Evolutionary conservation across 1,140 invertebrate genomes (phyloP).

Genomic region (Pogonomyrmex barbatus): DNA sequence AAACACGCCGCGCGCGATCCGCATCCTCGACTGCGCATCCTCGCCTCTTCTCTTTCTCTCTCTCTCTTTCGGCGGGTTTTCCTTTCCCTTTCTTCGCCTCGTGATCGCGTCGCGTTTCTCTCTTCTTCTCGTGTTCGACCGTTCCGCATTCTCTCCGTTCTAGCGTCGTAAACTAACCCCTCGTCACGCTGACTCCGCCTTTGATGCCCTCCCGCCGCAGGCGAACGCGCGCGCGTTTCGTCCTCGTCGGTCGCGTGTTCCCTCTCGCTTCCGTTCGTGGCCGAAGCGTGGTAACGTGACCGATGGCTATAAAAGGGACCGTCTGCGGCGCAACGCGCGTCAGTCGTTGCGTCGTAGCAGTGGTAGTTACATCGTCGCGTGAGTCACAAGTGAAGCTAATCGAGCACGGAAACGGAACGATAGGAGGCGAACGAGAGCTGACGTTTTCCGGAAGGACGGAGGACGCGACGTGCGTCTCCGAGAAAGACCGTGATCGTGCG

Average conservation of each 20-base stretch:
- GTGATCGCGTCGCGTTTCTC: neutral
- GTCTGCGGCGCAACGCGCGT: slow-evolving; percentile 45
- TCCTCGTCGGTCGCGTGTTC: neutral
- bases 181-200: neutral
- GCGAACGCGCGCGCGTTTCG: neutral
- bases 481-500: neutral
- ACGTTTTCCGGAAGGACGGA: neutral
- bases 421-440: slow-evolving; percentile 44
- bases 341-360: slow-evolving; percentile 25
- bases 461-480: slow-evolving; percentile 34
- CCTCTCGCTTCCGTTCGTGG: neutral
- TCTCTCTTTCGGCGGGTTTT: neutral
- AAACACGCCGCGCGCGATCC: neutral
- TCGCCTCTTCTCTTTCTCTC: neutral
- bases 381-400: neutral
- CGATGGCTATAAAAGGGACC: slow-evolving; percentile 63
- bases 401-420: slow-evolving; percentile 13
- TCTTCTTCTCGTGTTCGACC: neutral
- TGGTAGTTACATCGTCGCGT: neutral
- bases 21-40: neutral
- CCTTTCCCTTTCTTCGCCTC: neutral
- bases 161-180: neutral
- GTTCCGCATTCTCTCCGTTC: slow-evolving; percentile 10
- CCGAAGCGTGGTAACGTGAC: neutral
- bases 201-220: neutral